A percentile compares a stretch with the other conserved stretches of the same genome.
Evolutionary conservation across 2,113 vertebrate genomes (phyloP).

Genomic region (Himantopus leucocephalus): DNA sequence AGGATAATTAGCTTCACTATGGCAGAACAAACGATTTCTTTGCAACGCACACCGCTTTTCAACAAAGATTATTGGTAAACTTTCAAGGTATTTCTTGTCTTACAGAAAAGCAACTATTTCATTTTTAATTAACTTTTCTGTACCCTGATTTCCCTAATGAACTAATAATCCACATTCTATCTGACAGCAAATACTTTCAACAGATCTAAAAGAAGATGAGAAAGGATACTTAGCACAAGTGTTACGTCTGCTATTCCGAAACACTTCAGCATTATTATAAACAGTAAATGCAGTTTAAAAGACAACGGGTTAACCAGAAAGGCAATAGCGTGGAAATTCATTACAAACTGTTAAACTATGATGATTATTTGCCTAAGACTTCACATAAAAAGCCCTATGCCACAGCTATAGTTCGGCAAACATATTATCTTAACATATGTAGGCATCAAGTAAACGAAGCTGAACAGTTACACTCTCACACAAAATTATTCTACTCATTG

Average conservation of each 20-base stretch:
- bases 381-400: background rate
- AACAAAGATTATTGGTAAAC: conserved; percentile 44
- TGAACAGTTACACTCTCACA: background rate
- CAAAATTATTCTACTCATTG: background rate
- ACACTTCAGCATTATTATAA: background rate
- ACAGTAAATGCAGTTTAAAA: background rate
- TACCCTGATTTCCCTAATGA: conserved; percentile 26
- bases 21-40: conserved; percentile 66
- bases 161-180: background rate
- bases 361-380: background rate
- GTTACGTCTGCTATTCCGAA: background rate
- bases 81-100: background rate
- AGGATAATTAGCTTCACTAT: conserved; percentile 73
- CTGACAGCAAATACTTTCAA: background rate
- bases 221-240: background rate
- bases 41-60: conserved; percentile 46
- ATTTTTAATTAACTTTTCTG: conserved; percentile 61
- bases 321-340: background rate
- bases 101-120: conserved; percentile 19
- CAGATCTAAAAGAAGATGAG: background rate
- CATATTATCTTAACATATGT: background rate
- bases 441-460: background rate
- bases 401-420: background rate
- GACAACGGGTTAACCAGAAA: background rate
- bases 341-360: background rate